Conservation (phyloP, 2,888 invertebrate species). For the Coelogynopora nodosa region DNA sequence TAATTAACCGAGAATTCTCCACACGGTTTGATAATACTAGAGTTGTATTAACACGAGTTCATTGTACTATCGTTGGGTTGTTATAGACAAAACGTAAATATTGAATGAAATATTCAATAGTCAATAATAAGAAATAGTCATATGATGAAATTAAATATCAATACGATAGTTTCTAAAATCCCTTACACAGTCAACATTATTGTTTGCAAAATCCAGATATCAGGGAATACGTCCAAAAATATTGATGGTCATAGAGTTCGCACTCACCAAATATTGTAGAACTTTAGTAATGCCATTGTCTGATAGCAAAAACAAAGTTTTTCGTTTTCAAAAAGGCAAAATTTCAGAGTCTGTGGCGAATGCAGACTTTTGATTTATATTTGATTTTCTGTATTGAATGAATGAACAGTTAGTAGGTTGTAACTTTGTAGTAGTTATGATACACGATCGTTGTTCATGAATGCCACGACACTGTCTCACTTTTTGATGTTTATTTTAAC, state of each 20-base stretch:
- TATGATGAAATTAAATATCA: too few relatives aligned
- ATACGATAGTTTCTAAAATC: too few relatives aligned
- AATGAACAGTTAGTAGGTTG: background rate
- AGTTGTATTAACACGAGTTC: background rate
- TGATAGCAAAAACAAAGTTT: background rate
- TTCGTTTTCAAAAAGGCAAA: background rate
- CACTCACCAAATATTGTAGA: background rate
- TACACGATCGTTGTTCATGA: background rate
- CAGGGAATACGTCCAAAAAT: too few relatives aligned
- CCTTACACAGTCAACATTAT: too few relatives aligned
- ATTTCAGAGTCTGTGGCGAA: conserved; percentile 2
- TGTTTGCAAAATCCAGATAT: too few relatives aligned
- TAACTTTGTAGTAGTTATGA: background rate
- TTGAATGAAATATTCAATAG: background rate
- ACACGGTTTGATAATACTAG: background rate
- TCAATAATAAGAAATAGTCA: too few relatives aligned
- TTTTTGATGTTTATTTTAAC: conserved; percentile 6
- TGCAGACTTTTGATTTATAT: background rate
- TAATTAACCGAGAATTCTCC: too few relatives aligned
- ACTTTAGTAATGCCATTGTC: background rate
- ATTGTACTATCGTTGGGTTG: background rate
- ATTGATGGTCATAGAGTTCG: background rate
- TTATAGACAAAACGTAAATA: background rate
- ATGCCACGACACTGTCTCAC: background rate
- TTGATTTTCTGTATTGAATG: background rate